These are phyloP conservation scores for Cololabis saira DNA, from an alignment of 2,113 vertebrate genomes.

Conservation along the genomic window DNA sequence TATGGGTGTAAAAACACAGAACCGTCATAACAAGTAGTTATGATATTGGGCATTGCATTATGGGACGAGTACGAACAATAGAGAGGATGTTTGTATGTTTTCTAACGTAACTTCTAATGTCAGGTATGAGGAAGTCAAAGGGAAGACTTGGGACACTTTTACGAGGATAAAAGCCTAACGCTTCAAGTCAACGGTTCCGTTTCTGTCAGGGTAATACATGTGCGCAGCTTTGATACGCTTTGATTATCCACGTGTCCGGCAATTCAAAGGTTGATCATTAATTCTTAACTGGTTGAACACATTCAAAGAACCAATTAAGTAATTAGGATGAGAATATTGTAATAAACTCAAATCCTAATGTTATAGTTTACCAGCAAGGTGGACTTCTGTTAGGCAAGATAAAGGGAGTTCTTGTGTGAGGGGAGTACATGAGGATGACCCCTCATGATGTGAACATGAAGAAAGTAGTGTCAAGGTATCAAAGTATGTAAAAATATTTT, in stretches of 20 bases:
- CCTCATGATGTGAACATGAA: constrained; percentile 50
- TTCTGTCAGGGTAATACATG: not conserved
- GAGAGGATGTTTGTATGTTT: not conserved
- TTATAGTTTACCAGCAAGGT: constrained; percentile 41
- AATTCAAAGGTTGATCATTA: constrained; percentile 11
- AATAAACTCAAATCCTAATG: constrained; percentile 14
- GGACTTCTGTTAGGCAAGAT: constrained; percentile 20
- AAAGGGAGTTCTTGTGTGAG: constrained; percentile 28
- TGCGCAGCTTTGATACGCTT: constrained; percentile 17
- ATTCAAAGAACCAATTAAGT: not conserved
- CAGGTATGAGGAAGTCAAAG: constrained; percentile 37
- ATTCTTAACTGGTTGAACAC: constrained; percentile 15
- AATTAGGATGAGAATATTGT: not conserved
- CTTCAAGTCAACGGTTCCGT: constrained; percentile 19
- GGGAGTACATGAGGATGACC: constrained; percentile 22
- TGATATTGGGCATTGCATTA: not conserved
- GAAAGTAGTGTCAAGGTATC: constrained; percentile 68
- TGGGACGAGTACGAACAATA: not conserved
- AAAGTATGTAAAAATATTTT: constrained; percentile 71
- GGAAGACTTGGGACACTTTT: constrained; percentile 13
- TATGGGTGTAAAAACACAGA: constrained; percentile 3
- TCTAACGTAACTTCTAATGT: constrained; percentile 42
- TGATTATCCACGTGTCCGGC: constrained; percentile 13
- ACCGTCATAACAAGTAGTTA: constrained; percentile 5
- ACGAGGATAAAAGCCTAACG: constrained; percentile 53